phyloP scores from a whole-genome alignment of 1,140 invertebrate species.

The Tyrophagus putrescentiae region DNA sequence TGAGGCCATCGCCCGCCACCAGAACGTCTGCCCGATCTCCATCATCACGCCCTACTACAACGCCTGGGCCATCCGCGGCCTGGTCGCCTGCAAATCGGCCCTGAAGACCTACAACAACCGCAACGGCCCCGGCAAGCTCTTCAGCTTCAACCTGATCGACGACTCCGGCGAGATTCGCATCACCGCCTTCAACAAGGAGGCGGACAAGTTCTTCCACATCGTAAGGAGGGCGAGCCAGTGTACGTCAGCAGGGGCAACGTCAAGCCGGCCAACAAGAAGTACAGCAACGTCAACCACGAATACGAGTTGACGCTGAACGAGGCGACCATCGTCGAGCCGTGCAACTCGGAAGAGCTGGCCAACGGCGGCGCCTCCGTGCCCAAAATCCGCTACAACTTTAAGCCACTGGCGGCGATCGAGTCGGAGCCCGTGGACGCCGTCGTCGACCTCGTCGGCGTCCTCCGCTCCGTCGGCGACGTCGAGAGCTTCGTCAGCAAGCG shows the following conservation, averaged over 20 bases:
- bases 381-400: constrained; percentile 63
- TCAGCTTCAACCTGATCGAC: constrained; percentile 80
- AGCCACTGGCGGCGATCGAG: constrained; percentile 57
- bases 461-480: constrained; percentile 56
- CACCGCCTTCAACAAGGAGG: constrained; percentile 78
- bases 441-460: constrained; percentile 77
- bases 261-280: constrained; percentile 22
- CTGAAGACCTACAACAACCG: constrained; percentile 61
- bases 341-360: constrained; percentile 36
- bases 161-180: constrained; percentile 83
- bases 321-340: constrained; percentile 59
- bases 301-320: constrained; percentile 84
- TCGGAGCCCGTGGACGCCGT: constrained; percentile 33
- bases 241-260: constrained; percentile 9
- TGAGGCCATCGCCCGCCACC: too few species aligned
- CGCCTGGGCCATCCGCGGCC: constrained; percentile 15
- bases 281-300: constrained; percentile 57
- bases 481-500: constrained; percentile 51
- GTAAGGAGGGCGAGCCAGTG: constrained; percentile 53
- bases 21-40: constrained; percentile 18
- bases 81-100: not conserved
- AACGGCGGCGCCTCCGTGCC: constrained; percentile 51
- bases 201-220: constrained; percentile 77
- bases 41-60: constrained; percentile 18
- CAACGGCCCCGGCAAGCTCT: constrained; percentile 71